A percentile compares a stretch with the other conserved stretches of the same genome.
Evolutionary conservation across 2,113 vertebrate species (phyloP).

Genomic region (Irena cyanogastra): DNA sequence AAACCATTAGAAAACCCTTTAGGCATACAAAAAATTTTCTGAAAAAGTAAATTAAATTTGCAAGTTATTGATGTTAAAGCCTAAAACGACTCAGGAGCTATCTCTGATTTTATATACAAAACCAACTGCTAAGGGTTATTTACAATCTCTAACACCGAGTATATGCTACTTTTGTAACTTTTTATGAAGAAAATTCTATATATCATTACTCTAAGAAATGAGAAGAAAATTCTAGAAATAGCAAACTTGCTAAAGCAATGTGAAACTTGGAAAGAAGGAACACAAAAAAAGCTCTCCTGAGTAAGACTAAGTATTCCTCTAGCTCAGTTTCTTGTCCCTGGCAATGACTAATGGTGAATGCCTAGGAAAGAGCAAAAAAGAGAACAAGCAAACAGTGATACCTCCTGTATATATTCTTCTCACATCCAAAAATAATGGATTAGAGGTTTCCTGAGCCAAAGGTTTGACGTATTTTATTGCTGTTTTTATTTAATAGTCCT

Average conservation of each 20-base stretch:
- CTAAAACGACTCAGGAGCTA: background rate
- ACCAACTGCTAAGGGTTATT: background rate
- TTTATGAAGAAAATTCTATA: background rate
- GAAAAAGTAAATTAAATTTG: background rate
- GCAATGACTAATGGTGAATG: background rate
- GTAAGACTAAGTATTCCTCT: background rate
- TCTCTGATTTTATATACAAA: background rate
- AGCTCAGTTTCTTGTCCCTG: background rate
- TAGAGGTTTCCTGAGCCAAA: background rate
- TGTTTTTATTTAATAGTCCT: background rate
- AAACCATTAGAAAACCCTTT: constrained; percentile 14
- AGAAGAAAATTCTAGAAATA: background rate
- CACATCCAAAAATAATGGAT: background rate
- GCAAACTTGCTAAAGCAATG: background rate
- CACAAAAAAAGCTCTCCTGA: background rate
- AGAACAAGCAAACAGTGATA: background rate
- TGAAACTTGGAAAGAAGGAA: background rate
- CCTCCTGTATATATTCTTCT: background rate
- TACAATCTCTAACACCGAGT: background rate
- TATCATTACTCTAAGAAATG: background rate
- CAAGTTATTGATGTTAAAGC: background rate
- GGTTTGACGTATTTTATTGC: background rate
- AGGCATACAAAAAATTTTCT: background rate
- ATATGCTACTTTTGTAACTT: background rate
- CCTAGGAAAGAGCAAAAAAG: background rate